Evolutionary conservation across 2,113 vertebrate genomes (phyloP), one percentile per base, ranked within the genome.

Genomic region (Festucalex cinctus): DNA sequence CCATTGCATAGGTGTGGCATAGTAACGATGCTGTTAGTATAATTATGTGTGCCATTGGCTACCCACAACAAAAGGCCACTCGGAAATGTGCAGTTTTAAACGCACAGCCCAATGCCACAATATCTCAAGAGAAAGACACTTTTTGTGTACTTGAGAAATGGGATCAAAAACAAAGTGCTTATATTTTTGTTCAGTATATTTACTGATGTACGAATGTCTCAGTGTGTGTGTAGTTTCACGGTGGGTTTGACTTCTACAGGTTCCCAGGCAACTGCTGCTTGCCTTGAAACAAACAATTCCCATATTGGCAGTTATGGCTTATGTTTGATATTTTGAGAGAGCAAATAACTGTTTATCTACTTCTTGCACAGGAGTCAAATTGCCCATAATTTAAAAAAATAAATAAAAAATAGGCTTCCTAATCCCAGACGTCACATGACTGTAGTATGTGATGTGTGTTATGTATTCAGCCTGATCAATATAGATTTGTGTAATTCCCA

Each of bases 331-430:
- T 26, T 26, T 53, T 12, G n/a, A 14, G 22, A 24, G 26, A 17
- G 54, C 54, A 57, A 57, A 57, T 57, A 57, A 57, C 54, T 5
- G 22, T 57, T 57, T 57, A 32, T 32, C 13, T 16, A 57, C 54
- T 26, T 3, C 26, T 14, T 24, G 10, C 22, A 13, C 51, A 54
- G n/a, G 10, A 57, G 26, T 57, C 14, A 57, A 32, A 57, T 32
- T 57, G 53, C 26, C 6, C 54, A 57, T 17, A 14, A 1, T 41
- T 39, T 44, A 17, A 7, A 6, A 5, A 24, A 32, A 17, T 32
- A 2, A 24, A 32, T 8, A 17, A 2, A 57, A 57, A 32, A 7
- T 32, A 0, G 16, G 5, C 7, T 8, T 32, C 26, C 26, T 32
- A 28, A 54, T 54, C 51, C 24, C 1, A 28, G 44, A 46, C 9